Percentiles rank a stretch among this genome's conserved stretches.
Conservation (phyloP, 2,888 invertebrate species). For the Tetheella fluctuosa region DNA sequence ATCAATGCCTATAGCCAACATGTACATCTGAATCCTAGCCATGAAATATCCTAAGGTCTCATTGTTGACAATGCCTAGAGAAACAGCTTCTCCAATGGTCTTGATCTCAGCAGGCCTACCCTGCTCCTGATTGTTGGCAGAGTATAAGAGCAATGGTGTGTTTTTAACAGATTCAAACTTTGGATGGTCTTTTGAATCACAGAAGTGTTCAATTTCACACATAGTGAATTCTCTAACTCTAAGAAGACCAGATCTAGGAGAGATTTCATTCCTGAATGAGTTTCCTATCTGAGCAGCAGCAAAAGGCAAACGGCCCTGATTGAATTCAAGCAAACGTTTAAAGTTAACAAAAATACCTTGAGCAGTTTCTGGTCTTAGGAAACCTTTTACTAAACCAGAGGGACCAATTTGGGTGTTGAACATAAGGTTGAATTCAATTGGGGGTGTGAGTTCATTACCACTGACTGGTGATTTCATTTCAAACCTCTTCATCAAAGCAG, state of each 20-base stretch:
- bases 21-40: constrained; percentile 96
- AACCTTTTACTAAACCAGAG: constrained; percentile 96
- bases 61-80: constrained; percentile 94
- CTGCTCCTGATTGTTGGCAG: constrained; percentile 98
- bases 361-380: constrained; percentile 98
- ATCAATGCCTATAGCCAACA: constrained; percentile 95
- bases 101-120: constrained; percentile 92
- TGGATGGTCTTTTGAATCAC: constrained; percentile 97
- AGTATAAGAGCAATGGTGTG: constrained; percentile 92
- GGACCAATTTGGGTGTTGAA: constrained; percentile 99
- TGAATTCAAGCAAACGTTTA: constrained; percentile 98
- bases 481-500: constrained; percentile 91
- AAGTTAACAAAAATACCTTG: constrained; percentile 99
- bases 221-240: constrained; percentile 99
- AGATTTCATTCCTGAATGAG: constrained; percentile 99
- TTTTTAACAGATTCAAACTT: constrained; percentile 93
- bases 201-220: constrained; percentile 99
- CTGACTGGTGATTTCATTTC: constrained; percentile 97
- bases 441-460: constrained; percentile 97
- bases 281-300: constrained; percentile 99
- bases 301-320: constrained; percentile 97
- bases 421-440: constrained; percentile 99
- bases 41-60: constrained; percentile 99
- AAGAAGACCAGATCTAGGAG: constrained; percentile 97
- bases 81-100: constrained; percentile 95